Evolutionary conservation across 2,888 invertebrate genomes (phyloP).

Genomic region (Halocaridina rubra): DNA sequence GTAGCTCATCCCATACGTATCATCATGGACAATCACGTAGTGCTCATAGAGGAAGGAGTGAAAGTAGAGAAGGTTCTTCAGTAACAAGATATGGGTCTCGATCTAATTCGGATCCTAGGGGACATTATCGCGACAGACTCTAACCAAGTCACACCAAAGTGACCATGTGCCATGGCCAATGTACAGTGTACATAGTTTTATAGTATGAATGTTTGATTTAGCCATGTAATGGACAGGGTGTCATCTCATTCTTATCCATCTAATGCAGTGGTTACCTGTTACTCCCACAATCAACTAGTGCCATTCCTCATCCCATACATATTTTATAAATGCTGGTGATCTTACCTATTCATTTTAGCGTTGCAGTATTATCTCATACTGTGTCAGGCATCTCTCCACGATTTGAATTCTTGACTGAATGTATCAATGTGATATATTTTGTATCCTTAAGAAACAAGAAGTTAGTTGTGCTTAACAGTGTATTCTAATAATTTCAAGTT

Average conservation of each 20-base stretch:
- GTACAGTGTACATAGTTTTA: slow-evolving; percentile 55
- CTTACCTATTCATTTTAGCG: too few species aligned
- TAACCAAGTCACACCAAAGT: slow-evolving; percentile 19
- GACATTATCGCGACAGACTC: slow-evolving; percentile 33
- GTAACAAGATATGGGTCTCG: background rate
- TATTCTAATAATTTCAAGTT: too few species aligned
- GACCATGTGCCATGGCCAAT: slow-evolving; percentile 51
- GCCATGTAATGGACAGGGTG: slow-evolving; percentile 24
- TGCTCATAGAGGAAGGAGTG: slow-evolving; percentile 19
- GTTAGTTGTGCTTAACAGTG: too few species aligned
- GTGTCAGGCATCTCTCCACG: too few species aligned
- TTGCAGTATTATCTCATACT: too few species aligned
- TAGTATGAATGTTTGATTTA: slow-evolving; percentile 26
- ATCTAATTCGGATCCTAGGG: slow-evolving; percentile 24
- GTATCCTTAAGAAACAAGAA: too few species aligned
- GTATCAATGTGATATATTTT: too few species aligned
- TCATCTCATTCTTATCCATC: background rate
- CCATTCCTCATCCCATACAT: too few species aligned
- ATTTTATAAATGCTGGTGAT: too few species aligned
- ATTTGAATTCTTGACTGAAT: too few species aligned
- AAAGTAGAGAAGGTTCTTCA: slow-evolving; percentile 7
- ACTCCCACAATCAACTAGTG: slow-evolving; percentile 18
- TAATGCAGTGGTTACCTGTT: slow-evolving; percentile 1
- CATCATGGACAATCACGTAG: background rate
- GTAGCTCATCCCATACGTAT: background rate